phyloP scores from a whole-genome alignment of 2,797 vertebrate genomes.

The Pelobates cultripes region DNA sequence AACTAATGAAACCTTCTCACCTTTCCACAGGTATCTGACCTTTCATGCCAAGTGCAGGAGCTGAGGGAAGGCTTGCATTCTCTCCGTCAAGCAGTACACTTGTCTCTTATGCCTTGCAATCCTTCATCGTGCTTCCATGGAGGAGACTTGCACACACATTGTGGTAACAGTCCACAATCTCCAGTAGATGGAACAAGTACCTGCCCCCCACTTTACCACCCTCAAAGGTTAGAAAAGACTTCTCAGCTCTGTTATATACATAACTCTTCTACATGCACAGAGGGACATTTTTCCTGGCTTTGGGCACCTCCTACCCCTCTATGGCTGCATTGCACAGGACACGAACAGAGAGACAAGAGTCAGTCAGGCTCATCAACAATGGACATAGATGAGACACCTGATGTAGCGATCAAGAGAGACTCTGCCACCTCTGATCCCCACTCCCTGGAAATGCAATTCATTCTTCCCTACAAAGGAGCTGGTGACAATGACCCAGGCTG shows the following conservation, averaged over 20 bases:
- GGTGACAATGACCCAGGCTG: constrained; percentile 29
- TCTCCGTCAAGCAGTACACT: constrained; percentile 67
- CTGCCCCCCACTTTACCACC: constrained; percentile 57
- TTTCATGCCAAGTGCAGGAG: constrained; percentile 70
- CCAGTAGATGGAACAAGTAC: constrained; percentile 28
- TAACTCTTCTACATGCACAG: constrained; percentile 57
- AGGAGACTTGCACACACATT: constrained; percentile 41
- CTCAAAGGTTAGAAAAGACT: constrained; percentile 66
- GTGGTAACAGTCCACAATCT: constrained; percentile 16
- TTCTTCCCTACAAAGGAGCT: constrained; percentile 55
- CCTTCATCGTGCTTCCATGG: constrained; percentile 41
- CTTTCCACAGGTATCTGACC: constrained; percentile 62
- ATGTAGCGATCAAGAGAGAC: not conserved
- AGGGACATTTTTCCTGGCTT: constrained; percentile 64
- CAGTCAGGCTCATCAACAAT: constrained; percentile 6
- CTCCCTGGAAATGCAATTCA: constrained; percentile 65
- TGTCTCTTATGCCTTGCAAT: constrained; percentile 59
- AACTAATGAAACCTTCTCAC: too few species aligned
- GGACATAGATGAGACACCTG: constrained; percentile 10
- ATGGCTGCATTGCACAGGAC: constrained; percentile 61
- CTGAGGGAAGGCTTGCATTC: constrained; percentile 69
- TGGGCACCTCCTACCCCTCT: constrained; percentile 67
- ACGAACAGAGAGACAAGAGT: constrained; percentile 38
- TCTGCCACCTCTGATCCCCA: constrained; percentile 60
- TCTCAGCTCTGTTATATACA: constrained; percentile 61